These are phyloP conservation scores for Catocala fraxini DNA, from an alignment of 2,888 invertebrate species.

Conservation along the genomic window DNA sequence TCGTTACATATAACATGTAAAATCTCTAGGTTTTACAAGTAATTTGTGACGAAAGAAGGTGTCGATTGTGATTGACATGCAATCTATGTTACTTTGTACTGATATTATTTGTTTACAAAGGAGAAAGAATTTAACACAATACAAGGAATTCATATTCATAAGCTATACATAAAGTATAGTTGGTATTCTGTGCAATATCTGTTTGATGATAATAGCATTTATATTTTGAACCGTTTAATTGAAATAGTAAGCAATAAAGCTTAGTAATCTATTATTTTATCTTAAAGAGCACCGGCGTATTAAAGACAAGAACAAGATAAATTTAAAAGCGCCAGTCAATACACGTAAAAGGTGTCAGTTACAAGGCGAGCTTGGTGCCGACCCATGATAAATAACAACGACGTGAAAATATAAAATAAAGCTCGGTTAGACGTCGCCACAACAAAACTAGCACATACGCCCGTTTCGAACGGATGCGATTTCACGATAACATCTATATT, in stretches of 20 bases:
- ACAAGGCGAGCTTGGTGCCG: slow-evolving; percentile 15
- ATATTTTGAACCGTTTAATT: too few relatives aligned
- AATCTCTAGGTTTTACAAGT: too few relatives aligned
- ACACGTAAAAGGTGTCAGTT: slow-evolving; percentile 17
- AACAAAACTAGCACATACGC: slow-evolving; percentile 11
- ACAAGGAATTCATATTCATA: too few relatives aligned
- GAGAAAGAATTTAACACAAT: too few relatives aligned
- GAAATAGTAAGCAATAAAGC: neutral
- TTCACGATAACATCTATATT: slow-evolving; percentile 60
- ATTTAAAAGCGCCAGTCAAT: slow-evolving; percentile 18
- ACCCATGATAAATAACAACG: slow-evolving; percentile 33
- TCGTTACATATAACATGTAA: too few relatives aligned
- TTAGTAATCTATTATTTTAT: slow-evolving; percentile 12
- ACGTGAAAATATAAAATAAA: slow-evolving; percentile 42
- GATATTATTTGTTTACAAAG: too few relatives aligned
- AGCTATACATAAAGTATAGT: too few relatives aligned
- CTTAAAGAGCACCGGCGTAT: slow-evolving; percentile 9
- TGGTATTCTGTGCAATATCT: too few relatives aligned
- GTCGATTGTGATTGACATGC: too few relatives aligned
- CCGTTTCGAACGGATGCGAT: slow-evolving; percentile 41
- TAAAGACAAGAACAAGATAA: slow-evolving; percentile 16
- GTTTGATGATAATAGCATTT: too few relatives aligned
- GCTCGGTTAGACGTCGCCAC: slow-evolving; percentile 19
- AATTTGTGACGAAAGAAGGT: too few relatives aligned
- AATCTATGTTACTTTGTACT: too few relatives aligned